A percentile compares a stretch with the other conserved stretches of the same genome.
Evolutionary conservation across 1,140 invertebrate species (phyloP).

Genomic region (Helicoverpa armigera): DNA sequence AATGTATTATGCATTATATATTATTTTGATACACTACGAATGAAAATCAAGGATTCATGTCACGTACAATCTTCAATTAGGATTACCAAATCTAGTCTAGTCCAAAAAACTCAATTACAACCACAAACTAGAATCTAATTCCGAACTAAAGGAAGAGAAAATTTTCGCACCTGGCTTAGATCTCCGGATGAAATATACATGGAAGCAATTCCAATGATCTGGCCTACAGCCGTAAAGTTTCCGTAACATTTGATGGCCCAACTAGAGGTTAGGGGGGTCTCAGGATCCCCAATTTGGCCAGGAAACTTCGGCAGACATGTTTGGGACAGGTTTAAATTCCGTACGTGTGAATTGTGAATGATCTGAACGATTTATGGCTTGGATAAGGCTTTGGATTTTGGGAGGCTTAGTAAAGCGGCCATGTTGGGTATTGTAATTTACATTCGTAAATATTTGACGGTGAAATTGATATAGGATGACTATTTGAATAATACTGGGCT

Average conservation of each 20-base stretch:
- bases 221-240: conserved; percentile 33
- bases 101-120: conserved; percentile 26
- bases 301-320: conserved; percentile 25
- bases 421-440: not conserved
- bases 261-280: not conserved
- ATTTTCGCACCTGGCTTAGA: conserved; percentile 37
- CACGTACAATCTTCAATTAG: conserved; percentile 12
- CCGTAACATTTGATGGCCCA: conserved; percentile 18
- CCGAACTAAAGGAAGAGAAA: not conserved
- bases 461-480: conserved; percentile 1
- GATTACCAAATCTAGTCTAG: not conserved
- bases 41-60: not conserved
- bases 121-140: conserved; percentile 6
- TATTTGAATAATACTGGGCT: not conserved
- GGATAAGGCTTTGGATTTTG: not conserved
- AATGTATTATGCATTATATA: not conserved
- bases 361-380: conserved; percentile 8
- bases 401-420: not conserved
- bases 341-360: conserved; percentile 41
- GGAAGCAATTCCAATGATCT: conserved; percentile 35
- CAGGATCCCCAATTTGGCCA: conserved; percentile 17
- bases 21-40: not conserved
- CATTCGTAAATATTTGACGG: conserved; percentile 23
- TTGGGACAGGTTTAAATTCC: conserved; percentile 11
- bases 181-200: conserved; percentile 34